Conservation (phyloP, 2,113 vertebrate genomes). For the Bolborhynchus lineola region DNA sequence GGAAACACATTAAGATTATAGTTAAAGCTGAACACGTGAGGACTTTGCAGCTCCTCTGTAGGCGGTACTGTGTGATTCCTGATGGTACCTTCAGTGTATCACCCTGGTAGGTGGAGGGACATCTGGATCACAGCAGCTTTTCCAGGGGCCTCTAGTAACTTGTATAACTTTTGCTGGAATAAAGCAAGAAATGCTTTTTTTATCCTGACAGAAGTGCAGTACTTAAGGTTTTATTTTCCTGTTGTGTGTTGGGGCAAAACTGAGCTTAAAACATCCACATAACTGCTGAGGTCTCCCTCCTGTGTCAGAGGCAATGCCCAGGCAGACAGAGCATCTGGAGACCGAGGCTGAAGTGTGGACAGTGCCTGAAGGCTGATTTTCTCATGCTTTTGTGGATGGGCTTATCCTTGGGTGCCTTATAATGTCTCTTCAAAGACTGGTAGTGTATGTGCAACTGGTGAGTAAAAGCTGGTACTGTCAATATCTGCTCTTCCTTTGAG, state of each 20-base stretch:
- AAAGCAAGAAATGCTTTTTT: not conserved
- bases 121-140: not conserved
- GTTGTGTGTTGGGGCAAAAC: not conserved
- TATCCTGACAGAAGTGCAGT: not conserved
- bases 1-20: not conserved
- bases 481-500: not conserved
- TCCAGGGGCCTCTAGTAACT: not conserved
- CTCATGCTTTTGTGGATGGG: not conserved
- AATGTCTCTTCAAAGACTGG: not conserved
- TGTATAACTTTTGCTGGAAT: not conserved
- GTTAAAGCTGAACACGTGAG: not conserved
- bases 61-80: not conserved
- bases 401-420: not conserved
- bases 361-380: not conserved
- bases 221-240: not conserved
- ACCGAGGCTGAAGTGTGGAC: rapidly evolving
- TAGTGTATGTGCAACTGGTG: not conserved
- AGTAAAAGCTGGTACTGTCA: not conserved
- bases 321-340: not conserved
- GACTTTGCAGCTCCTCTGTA: not conserved
- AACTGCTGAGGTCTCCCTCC: not conserved
- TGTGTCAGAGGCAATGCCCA: not conserved
- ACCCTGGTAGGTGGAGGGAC: not conserved
- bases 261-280: not conserved
- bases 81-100: not conserved